Evolutionary conservation across 2,888 invertebrate genomes (phyloP).

Genomic region (Dolomedes plantarius): DNA sequence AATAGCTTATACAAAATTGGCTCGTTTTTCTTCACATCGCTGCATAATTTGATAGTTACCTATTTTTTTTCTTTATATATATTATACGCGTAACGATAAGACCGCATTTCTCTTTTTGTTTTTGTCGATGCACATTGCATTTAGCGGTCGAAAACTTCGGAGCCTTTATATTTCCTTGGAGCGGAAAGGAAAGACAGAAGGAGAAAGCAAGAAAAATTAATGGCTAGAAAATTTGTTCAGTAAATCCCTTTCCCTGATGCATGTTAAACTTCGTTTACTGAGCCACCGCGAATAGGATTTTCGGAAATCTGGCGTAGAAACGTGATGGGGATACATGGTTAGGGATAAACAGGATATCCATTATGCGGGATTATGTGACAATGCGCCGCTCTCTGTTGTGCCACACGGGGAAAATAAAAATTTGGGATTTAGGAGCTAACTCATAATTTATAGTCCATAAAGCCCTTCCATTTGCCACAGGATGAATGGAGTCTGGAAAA

Average conservation of each 20-base stretch:
- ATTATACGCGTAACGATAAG: too few species aligned
- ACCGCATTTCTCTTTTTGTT: too few species aligned
- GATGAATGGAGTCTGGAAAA: neutral
- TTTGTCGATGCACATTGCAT: too few species aligned
- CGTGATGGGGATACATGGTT: neutral
- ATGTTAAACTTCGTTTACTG: slow-evolving; percentile 3
- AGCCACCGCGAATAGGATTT: neutral
- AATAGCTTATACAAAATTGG: too few species aligned
- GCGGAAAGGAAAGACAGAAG: too few species aligned
- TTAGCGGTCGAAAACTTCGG: too few species aligned
- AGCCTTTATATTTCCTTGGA: too few species aligned
- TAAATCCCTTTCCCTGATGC: neutral
- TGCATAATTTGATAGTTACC: too few species aligned
- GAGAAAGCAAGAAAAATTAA: neutral
- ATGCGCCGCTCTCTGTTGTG: neutral
- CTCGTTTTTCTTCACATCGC: too few species aligned
- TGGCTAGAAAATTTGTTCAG: neutral
- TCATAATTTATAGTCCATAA: neutral
- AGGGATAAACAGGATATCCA: slow-evolving; percentile 3
- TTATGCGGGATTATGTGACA: neutral
- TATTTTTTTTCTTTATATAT: too few species aligned
- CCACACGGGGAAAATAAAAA: neutral
- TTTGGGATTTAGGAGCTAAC: neutral
- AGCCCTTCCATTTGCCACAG: neutral
- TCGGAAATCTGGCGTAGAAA: neutral